phyloP scores from a whole-genome alignment of 2,113 vertebrate genomes.

The Rhizomys pruinosus region DNA sequence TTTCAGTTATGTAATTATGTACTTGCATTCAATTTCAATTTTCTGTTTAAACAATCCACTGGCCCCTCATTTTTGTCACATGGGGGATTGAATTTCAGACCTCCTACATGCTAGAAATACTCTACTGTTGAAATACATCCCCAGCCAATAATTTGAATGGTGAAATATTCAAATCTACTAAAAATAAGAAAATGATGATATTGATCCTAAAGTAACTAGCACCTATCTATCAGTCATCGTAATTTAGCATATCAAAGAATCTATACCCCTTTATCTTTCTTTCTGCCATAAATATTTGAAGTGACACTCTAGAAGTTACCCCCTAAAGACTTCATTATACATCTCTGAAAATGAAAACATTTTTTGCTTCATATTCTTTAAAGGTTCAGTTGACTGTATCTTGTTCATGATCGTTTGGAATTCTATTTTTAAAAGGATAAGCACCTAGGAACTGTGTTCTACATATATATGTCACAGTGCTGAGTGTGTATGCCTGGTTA shows the following conservation, averaged over 20 bases:
- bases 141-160: background rate
- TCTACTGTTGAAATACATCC: background rate
- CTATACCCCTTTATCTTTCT: background rate
- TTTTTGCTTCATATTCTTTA: slow-evolving; percentile 45
- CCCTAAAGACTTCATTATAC: slow-evolving; percentile 8
- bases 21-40: background rate
- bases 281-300: slow-evolving; percentile 25
- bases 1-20: background rate
- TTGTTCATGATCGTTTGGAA: background rate
- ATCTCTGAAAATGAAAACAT: slow-evolving; percentile 23
- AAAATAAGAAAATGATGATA: slow-evolving; percentile 22
- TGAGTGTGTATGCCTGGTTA: background rate
- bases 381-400: background rate
- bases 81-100: background rate
- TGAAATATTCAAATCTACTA: background rate
- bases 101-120: background rate
- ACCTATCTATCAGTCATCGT: background rate
- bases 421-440: background rate
- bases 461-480: background rate
- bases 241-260: background rate
- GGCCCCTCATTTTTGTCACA: background rate
- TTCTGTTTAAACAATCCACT: background rate
- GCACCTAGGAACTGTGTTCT: background rate
- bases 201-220: background rate
- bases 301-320: background rate